These are phyloP conservation scores for Hermetia illucens DNA, from an alignment of 1,140 invertebrate genomes.

Conservation along the genomic window DNA sequence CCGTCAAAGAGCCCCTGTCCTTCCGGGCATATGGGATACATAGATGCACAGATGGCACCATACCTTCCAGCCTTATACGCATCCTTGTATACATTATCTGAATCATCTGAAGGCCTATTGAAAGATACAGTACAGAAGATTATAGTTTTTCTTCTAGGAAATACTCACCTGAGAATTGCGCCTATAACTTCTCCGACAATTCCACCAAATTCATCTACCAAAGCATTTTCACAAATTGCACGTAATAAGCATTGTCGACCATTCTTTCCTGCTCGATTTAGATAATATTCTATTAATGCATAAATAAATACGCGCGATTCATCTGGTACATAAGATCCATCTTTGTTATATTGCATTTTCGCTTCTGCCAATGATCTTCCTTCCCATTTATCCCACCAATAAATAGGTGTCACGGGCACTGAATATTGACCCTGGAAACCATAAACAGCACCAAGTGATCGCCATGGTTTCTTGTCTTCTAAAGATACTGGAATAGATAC, in stretches of 20 bases:
- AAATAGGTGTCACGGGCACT: neutral
- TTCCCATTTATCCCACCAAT: neutral
- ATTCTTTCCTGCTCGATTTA: neutral
- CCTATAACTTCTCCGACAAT: slow-evolving; percentile 23
- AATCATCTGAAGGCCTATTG: no score
- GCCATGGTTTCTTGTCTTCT: neutral
- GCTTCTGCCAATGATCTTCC: neutral
- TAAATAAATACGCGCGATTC: neutral
- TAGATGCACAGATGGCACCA: neutral
- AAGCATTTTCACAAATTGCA: slow-evolving; percentile 3
- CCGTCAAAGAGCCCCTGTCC: neutral
- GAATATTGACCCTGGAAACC: neutral
- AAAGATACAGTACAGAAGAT: no score
- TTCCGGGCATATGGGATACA: neutral
- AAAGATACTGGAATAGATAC: no score
- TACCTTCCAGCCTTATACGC: neutral
- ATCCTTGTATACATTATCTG: neutral
- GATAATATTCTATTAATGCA: neutral
- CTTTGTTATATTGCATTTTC: neutral
- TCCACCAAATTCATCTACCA: slow-evolving; percentile 14
- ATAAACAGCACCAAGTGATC: neutral
- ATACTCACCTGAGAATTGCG: slow-evolving; percentile 23
- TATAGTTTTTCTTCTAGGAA: no score
- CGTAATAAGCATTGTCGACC: neutral
- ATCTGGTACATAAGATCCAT: neutral